Evolutionary conservation across 2,113 vertebrate species (phyloP), one percentile per base, ranked within the genome.

Genomic region (Peromyscus polionotus): DNA sequence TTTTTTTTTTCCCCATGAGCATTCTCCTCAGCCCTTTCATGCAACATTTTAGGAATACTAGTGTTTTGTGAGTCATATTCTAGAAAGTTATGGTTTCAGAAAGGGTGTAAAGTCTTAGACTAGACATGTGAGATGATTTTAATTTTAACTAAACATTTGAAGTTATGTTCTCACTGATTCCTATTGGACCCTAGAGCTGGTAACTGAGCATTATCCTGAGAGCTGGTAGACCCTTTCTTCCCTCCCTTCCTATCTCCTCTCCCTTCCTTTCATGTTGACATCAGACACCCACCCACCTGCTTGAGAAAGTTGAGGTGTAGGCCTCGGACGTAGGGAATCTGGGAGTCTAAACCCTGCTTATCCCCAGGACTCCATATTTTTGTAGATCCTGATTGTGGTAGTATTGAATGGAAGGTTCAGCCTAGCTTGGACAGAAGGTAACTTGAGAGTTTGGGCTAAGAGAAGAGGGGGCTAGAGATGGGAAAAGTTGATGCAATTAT

Each of bases 401-500:
- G 89, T 79, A 65, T 77, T 96, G 84, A 93, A 94, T 0, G 68
- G 95, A 97, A 97, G 96, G 68, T 81, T 92, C 48, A 97, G 90
- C 93, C 77, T 94, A 73, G 85, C 77, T 91, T 83, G 95, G 90
- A 95, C 75, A 95, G 96, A 96, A 98, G 95, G 96, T 91, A 97
- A 91, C 93, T 93, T 93, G 91, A 92, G 87, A 45, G 87, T 80
- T 96, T 87, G 91, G 73, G 95, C 93, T 88, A 95, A 95, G 91
- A 97, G 67, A 93, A 94, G 94, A 94, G 85, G 92, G 96, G 94
- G 76, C 39, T 95, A 92, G 96, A 95, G 90, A 96, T 92, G 79
- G 97, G 96, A 95, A 95, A 97, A 96, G 92, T 72, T 96, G 97
- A 96, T 97, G 96, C 94, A 95, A 97, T 97, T 97, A 98, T 97